Percentiles rank a stretch among this genome's conserved stretches.
phyloP scores from a whole-genome alignment of 2,888 invertebrate genomes.

The Epicampocera succincta region DNA sequence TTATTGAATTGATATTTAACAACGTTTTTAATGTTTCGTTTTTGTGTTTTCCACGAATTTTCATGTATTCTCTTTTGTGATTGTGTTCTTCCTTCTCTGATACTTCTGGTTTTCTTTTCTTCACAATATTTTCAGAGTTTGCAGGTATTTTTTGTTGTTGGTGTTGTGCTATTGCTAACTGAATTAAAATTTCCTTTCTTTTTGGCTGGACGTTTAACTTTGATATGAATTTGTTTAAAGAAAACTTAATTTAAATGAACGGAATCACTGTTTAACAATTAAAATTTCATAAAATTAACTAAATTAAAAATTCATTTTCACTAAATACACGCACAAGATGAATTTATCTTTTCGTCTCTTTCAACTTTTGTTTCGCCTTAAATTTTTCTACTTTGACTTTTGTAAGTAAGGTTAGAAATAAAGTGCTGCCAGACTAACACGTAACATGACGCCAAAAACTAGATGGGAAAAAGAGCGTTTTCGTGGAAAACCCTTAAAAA shows the following conservation, averaged over 20 bases:
- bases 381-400: constrained; percentile 67
- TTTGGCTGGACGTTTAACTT: constrained; percentile 72
- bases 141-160: constrained; percentile 70
- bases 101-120: constrained; percentile 61
- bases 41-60: constrained; percentile 71
- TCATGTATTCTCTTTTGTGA: constrained; percentile 59
- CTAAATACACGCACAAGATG: constrained; percentile 68
- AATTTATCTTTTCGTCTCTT: constrained; percentile 65
- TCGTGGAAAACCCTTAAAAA: neutral
- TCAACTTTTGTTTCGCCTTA: constrained; percentile 63
- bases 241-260: constrained; percentile 71
- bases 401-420: constrained; percentile 60
- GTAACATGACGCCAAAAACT: neutral
- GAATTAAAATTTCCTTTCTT: constrained; percentile 50
- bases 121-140: constrained; percentile 67
- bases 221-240: constrained; percentile 71
- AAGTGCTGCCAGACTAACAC: constrained; percentile 27
- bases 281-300: constrained; percentile 64
- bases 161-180: constrained; percentile 66
- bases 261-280: constrained; percentile 70
- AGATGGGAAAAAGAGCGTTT: no score
- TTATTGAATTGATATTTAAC: constrained; percentile 60
- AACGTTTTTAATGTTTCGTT: constrained; percentile 58
- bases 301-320: constrained; percentile 65
- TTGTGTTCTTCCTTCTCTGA: constrained; percentile 57